These are phyloP conservation scores for Gracilinanus agilis DNA, from an alignment of 2,113 vertebrate genomes.

Conservation along the genomic window DNA sequence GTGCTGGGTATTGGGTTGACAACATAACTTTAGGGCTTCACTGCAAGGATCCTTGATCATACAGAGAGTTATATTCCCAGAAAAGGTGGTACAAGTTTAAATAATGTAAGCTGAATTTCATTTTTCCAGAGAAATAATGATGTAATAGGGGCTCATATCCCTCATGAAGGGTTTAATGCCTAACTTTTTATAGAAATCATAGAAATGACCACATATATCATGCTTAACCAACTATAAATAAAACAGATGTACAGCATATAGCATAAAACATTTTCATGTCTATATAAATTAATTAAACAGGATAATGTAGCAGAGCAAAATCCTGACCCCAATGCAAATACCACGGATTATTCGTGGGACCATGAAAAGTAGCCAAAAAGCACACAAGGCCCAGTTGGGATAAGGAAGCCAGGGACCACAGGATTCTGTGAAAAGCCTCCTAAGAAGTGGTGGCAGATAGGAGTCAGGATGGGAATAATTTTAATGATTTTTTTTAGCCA, in stretches of 20 bases:
- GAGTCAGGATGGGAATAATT: background rate
- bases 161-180: background rate
- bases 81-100: background rate
- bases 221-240: background rate
- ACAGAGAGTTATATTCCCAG: background rate
- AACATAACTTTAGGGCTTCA: background rate
- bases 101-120: background rate
- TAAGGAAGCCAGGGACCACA: background rate
- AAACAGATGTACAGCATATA: background rate
- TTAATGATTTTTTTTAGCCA: background rate
- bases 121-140: background rate
- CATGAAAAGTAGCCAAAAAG: background rate
- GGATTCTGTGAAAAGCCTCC: background rate
- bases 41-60: background rate
- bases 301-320: background rate
- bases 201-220: background rate
- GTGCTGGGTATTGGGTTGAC: background rate
- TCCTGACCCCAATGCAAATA: background rate
- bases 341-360: background rate
- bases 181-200: background rate
- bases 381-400: background rate
- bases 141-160: background rate
- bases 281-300: background rate
- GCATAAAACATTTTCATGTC: background rate
- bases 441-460: background rate